Evolutionary conservation across 2,113 vertebrate genomes (phyloP), one percentile per base, ranked within the genome.

Genomic region (Serinus canaria): DNA sequence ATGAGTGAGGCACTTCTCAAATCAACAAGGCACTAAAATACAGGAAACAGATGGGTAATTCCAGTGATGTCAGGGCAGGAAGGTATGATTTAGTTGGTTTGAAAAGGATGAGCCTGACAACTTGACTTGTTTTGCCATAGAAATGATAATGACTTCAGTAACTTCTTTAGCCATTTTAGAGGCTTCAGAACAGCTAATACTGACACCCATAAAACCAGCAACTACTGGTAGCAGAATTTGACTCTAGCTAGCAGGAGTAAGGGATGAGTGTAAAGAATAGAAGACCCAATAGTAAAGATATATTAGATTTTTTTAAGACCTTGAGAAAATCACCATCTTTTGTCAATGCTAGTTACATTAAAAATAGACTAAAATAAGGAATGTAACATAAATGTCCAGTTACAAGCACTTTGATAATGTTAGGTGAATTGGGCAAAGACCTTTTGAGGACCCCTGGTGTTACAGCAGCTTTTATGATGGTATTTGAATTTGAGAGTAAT

Each of bases 401-500:
- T 94, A 90, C 77, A 87, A 87, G 76, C 55, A 87, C 91, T 94
- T 86, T 92, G 86, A 84, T 94, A 87, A 91, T 93, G 67, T 94
- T 89, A 85, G 86, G 85, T 95, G 87, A 96, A 89, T 78, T 60
- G 83, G 76, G 92, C 74, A 83, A 76, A 84, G 93, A 92, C 76
- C 95, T 94, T 91, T 85, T 82, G 59, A 83, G 55, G 55, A 92
- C 81, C 75, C 37, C 73, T 79, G 64, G 35, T 80, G 82, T 91
- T 90, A 66, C 25, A 91, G 76, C 75, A 92, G 87, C 68, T 89
- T 97, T 95, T 95, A 95, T 90, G 70, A 83, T 19, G 44, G 89
- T 53, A 90, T 97, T 97, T 95, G 93, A 96, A 95, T 95, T 66
- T 83, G 77, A 94, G 84, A 94, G 77, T 91, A 96, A 95, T 94